Evolutionary conservation across 2,113 vertebrate species (phyloP).

Genomic region (Lutjanus erythropterus): DNA sequence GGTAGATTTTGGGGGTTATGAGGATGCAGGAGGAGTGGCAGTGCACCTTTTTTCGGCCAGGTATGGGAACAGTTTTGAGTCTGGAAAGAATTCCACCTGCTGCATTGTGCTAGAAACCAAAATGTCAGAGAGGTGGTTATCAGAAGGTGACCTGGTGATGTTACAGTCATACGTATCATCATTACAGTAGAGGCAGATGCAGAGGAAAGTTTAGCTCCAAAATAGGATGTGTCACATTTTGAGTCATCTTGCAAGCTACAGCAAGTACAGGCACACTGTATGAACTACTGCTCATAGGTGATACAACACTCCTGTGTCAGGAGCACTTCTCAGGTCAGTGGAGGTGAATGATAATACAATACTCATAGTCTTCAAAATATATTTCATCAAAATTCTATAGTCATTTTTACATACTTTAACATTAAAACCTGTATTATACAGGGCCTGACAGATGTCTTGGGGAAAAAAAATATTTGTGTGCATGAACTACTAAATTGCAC

Average conservation of each 20-base stretch:
- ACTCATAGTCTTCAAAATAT: no score
- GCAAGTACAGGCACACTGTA: not conserved
- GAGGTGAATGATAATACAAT: not conserved
- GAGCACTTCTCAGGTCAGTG: not conserved
- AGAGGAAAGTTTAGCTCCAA: conserved; percentile 13
- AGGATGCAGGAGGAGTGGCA: conserved; percentile 57
- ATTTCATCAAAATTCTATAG: no score
- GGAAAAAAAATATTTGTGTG: no score
- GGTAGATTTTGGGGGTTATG: no score
- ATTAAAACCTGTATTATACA: no score
- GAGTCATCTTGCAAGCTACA: not conserved
- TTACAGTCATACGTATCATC: conserved; percentile 3
- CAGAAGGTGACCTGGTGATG: not conserved
- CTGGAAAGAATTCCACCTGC: conserved; percentile 89
- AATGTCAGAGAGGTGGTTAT: conserved; percentile 87
- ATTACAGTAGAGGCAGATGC: conserved; percentile 10
- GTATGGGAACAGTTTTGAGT: conserved; percentile 91
- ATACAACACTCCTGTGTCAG: not conserved
- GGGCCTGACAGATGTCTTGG: no score
- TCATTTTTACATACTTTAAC: no score
- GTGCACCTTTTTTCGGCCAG: conserved; percentile 92
- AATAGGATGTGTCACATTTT: not conserved
- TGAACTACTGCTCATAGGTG: not conserved
- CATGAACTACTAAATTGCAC: not conserved
- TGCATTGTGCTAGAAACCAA: conserved; percentile 90